Base-by-base conservation (phyloP, 1,140 invertebrate species). In the Drosophila prosaltans region DNA sequence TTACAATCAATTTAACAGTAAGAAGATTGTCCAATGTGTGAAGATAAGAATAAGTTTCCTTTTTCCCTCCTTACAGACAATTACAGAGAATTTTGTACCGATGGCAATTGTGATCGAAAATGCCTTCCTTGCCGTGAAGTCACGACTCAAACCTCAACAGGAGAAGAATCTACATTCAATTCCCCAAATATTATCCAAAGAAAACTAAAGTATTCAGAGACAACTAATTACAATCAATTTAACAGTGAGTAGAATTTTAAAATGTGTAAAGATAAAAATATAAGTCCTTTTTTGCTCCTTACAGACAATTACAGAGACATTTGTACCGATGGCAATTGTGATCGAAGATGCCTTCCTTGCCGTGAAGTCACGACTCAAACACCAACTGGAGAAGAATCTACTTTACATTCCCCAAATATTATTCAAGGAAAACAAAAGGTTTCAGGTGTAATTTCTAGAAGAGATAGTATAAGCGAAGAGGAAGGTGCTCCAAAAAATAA, bases 101-200 rank as follows among this genome's bases (percentile, higher is more conserved):
- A 24, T 40, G 57, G 9, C 8, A 40, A 59, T 2, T 59, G 57
- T 39, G 10, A 39, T 40, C 57, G 57, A 9, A 59, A 59, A 11
- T 59, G 57, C 7, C 16, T 1, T 9, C 57, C 28, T 3, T 59
- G 57, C 21, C n/a, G n/a, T 21, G 55, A 16, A 36, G 55, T 10
- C 9, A 40, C 9, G 36, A 39, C 32, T 39, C 30, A 59, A 39
- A 32, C 16, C 24, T 11, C 9, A 3, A 24, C 1, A 16, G 32
- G 7, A 36, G 21, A 40, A 40, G 9, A 21, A 7, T 1, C 30
- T 16, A 1, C 16, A 21, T 7, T 30, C 21, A 1, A 10, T 4
- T 30, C 51, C 24, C 32, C 32, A 4, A 36, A 36, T 4, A 36
- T 4, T 2, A 4, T 30, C 28, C 28, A 30, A 30, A 0, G 16